Evolutionary conservation across 1,140 invertebrate genomes (phyloP).

Genomic region (Hesperophylax magnus): DNA sequence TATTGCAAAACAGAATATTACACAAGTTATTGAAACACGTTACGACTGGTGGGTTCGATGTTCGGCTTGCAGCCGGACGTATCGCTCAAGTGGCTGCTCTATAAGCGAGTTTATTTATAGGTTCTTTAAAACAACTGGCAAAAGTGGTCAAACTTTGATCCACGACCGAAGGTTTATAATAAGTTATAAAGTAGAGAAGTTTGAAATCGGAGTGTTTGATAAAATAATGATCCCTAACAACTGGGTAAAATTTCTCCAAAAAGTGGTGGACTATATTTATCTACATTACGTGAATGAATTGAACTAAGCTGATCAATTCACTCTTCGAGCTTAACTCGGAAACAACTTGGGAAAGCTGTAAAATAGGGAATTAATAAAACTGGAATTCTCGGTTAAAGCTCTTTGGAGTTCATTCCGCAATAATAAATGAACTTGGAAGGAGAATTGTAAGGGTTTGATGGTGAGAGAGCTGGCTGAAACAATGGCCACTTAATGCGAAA

Average conservation of each 20-base stretch:
- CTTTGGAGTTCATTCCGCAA: conserved; percentile 33
- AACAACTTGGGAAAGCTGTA: conserved; percentile 22
- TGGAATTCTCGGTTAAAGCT: conserved; percentile 25
- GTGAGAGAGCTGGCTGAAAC: conserved; percentile 33
- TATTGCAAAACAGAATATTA: too few relatives aligned
- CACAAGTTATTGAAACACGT: too few relatives aligned
- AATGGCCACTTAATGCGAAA: conserved; percentile 45
- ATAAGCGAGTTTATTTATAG: too few relatives aligned
- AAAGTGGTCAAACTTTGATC: too few relatives aligned
- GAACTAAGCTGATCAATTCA: conserved; percentile 32
- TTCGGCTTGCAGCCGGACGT: too few relatives aligned
- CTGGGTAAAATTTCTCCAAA: background rate
- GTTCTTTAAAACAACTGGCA: too few relatives aligned
- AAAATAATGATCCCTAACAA: background rate
- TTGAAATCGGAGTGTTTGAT: too few relatives aligned
- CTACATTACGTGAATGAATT: conserved; percentile 19
- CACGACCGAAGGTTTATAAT: too few relatives aligned
- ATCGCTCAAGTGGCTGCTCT: too few relatives aligned
- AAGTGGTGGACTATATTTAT: conserved; percentile 12
- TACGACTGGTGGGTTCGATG: too few relatives aligned
- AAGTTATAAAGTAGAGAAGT: too few relatives aligned
- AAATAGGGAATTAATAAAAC: conserved; percentile 30
- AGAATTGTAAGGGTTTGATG: conserved; percentile 26
- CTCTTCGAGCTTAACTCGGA: background rate
- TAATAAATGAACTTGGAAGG: conserved; percentile 35